Conservation (phyloP, 2,797 vertebrate genomes). For the Artibeus lituratus region DNA sequence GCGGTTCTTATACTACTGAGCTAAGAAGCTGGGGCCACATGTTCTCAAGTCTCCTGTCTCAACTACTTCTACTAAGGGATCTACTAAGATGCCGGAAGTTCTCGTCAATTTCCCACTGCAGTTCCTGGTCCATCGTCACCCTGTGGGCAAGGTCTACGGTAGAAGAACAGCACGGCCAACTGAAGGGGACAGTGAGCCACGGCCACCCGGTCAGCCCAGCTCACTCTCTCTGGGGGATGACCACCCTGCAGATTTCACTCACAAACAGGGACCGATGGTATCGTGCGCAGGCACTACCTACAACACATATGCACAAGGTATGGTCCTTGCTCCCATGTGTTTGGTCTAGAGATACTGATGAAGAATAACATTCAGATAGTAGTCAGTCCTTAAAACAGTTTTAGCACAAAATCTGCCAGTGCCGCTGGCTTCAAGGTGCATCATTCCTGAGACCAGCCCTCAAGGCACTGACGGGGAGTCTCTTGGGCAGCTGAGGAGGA, state of each 20-base stretch:
- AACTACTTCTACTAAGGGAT: not conserved
- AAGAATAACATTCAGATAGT: not conserved
- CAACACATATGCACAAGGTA: not conserved
- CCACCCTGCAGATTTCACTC: not conserved
- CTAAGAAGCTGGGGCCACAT: not conserved
- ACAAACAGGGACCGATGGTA: not conserved
- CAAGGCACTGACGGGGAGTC: conserved; percentile 39
- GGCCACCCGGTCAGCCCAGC: not conserved
- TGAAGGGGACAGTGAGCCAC: conserved; percentile 4
- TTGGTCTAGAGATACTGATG: conserved; percentile 20
- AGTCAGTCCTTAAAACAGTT: not conserved
- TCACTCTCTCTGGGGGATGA: not conserved
- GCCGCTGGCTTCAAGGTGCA: not conserved
- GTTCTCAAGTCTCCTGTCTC: not conserved
- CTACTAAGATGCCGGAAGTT: not conserved
- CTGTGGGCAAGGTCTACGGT: not conserved
- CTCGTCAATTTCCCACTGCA: not conserved
- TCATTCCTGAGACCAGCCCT: conserved; percentile 8
- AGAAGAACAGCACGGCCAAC: not conserved
- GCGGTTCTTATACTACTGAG: not conserved
- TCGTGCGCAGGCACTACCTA: not conserved
- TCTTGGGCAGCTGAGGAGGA: not conserved
- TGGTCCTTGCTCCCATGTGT: not conserved
- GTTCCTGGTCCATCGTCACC: not conserved
- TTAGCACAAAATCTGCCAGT: not conserved